Percentiles rank a stretch among this genome's conserved stretches.
phyloP scores from a whole-genome alignment of 2,113 vertebrate genomes.

The Oceanites oceanicus region DNA sequence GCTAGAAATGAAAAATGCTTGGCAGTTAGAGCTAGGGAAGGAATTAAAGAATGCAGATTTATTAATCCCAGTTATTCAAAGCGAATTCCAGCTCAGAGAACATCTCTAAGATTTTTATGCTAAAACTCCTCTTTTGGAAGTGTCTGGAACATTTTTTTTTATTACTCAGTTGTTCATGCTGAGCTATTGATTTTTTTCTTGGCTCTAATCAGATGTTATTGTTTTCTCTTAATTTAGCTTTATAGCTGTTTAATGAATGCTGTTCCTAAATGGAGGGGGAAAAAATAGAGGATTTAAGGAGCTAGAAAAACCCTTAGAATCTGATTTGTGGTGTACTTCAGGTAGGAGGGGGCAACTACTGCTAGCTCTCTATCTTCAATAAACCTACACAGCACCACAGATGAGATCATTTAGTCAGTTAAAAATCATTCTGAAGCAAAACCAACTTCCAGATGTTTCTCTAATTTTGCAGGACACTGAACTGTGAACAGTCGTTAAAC shows the following conservation, averaged over 20 bases:
- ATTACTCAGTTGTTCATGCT: background rate
- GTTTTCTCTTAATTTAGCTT: slow-evolving; percentile 53
- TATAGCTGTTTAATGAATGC: slow-evolving; percentile 32
- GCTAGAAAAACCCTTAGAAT: background rate
- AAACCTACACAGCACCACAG: background rate
- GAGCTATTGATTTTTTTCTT: slow-evolving; percentile 38
- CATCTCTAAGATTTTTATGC: background rate
- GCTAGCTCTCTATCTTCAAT: background rate
- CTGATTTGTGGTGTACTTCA: background rate
- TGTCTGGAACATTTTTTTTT: slow-evolving; percentile 31
- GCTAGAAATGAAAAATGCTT: background rate
- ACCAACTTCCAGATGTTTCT: slow-evolving; percentile 47
- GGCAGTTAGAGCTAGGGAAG: background rate
- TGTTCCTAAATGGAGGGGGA: background rate
- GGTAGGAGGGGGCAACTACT: background rate
- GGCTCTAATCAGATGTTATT: slow-evolving; percentile 41
- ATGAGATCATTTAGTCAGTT: slow-evolving; percentile 24
- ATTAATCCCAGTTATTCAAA: slow-evolving; percentile 23
- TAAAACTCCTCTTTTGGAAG: slow-evolving; percentile 9
- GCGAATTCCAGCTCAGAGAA: background rate
- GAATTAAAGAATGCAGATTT: background rate
- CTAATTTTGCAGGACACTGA: slow-evolving; percentile 41
- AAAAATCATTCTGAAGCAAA: background rate
- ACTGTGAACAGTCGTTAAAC: slow-evolving; percentile 1
- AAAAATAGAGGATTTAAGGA: background rate